Evolutionary conservation across 1,140 invertebrate genomes (phyloP), one percentile per base, ranked within the genome.

Genomic region (Lysiphlebus fabarum): DNA sequence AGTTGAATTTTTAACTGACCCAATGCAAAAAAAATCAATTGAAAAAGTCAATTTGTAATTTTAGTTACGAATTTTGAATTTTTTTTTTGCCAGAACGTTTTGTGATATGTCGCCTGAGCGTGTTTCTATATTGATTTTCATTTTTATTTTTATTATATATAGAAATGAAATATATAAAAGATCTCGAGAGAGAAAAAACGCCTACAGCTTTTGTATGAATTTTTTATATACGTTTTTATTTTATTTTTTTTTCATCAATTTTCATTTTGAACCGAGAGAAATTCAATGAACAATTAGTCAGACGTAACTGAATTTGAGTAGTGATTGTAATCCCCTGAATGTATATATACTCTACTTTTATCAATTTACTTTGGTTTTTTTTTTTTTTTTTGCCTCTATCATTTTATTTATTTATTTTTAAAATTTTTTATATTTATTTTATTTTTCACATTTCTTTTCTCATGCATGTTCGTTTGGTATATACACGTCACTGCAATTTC

Each of bases 401-500:
- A 43, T 9, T 54, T 14, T 12, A 51, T 7, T 44, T 44, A 14
- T 6, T 14, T 7, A n/a, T 49, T 33, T 34, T 33, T 11, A 6
- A 33, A 14, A 37, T 33, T 10, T 43, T 3, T 49, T 56, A 42
- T 14, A 47, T 58, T 66, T 59, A 59, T 49, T 58, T 50, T 34
- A 55, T 10, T 41, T 26, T 43, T 7, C 5, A 40, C 34, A 36
- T 57, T 54, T 49, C 53, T 45, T 58, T 37, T 51, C 41, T 60
- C 63, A 45, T 60, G 37, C 58, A 61, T 50, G 50, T 40, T 10
- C 33, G 56, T 17, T 38, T 45, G 38, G 17, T 34, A n/a, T n/a
- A n/a, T n/a, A 57, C 38, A 44, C 11, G 36, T 11, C 34, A 50
- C 36, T 47, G 12, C 53, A 12, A 34, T 7, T 33, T 12, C 47